A percentile compares a stretch with the other conserved stretches of the same genome.
Evolutionary conservation across 2,797 vertebrate genomes (phyloP).

Genomic region (Potorous gilbertii): DNA sequence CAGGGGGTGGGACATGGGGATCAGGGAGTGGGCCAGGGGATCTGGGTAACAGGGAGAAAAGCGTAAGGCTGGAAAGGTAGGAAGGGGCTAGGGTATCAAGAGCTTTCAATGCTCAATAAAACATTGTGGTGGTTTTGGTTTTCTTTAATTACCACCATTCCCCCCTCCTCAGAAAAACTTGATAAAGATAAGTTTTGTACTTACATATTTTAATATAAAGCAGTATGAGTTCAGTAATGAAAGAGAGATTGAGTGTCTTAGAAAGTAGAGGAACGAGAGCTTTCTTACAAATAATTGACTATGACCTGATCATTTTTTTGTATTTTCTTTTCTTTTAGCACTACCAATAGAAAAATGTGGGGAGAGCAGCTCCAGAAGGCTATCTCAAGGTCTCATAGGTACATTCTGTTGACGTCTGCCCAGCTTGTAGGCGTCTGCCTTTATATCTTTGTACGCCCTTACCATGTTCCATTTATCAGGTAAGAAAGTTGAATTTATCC

Average conservation of each 20-base stretch:
- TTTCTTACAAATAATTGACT: rapidly evolving
- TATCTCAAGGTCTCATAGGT: slow-evolving; percentile 86
- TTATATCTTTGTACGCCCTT: slow-evolving; percentile 88
- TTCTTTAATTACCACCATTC: background rate
- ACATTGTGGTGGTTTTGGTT: background rate
- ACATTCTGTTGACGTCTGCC: slow-evolving; percentile 87
- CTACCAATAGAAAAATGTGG: slow-evolving; percentile 89
- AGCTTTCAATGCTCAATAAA: background rate
- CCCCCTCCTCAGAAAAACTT: background rate
- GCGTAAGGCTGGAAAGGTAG: background rate
- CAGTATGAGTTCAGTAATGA: rapidly evolving
- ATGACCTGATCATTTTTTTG: background rate
- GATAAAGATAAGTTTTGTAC: background rate
- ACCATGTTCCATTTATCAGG: slow-evolving; percentile 88
- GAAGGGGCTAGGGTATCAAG: background rate
- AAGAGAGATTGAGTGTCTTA: rapidly evolving
- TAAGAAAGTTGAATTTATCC: slow-evolving; percentile 39
- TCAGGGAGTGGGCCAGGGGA: background rate
- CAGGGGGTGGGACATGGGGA: background rate
- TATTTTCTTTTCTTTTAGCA: slow-evolving; percentile 81
- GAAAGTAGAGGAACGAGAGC: rapidly evolving
- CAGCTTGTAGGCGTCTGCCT: slow-evolving; percentile 90
- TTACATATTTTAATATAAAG: background rate
- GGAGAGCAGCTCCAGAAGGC: slow-evolving; percentile 89
- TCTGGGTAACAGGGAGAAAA: background rate